Conservation (phyloP, 30 jellyfish, hydroid and myxozoan species). For the Pelagia noctiluca region DNA sequence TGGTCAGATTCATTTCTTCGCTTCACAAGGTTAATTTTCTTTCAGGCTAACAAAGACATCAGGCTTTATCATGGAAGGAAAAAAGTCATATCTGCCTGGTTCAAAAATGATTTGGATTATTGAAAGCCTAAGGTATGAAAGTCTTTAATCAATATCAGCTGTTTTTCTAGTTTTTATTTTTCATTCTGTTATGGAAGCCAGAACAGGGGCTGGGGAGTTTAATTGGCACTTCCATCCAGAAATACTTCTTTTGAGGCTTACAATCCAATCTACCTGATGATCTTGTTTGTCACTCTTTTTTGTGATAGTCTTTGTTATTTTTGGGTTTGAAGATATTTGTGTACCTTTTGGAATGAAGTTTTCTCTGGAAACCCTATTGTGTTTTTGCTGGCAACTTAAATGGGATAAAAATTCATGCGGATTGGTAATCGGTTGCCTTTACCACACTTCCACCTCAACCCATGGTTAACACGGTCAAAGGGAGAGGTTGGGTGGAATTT, state of each 20-base stretch:
- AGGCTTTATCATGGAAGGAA: constrained; percentile 67
- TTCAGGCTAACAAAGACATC: constrained; percentile 35
- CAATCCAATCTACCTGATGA: neutral
- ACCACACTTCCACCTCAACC: too few relatives aligned
- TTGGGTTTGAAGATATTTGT: too few relatives aligned
- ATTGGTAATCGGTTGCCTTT: too few relatives aligned
- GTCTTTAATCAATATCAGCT: neutral
- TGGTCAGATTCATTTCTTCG: neutral
- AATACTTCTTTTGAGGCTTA: neutral
- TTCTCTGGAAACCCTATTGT: too few relatives aligned
- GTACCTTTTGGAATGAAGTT: too few relatives aligned
- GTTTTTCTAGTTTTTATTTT: neutral
- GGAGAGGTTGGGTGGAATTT: too few relatives aligned
- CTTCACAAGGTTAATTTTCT: neutral
- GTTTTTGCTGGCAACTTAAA: too few relatives aligned
- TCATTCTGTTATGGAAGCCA: neutral
- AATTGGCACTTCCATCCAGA: too few relatives aligned
- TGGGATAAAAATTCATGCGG: too few relatives aligned
- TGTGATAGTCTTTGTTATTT: neutral
- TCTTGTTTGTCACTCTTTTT: neutral
- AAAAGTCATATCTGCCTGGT: constrained; percentile 20
- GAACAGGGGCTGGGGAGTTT: too few relatives aligned
- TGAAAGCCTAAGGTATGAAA: constrained; percentile 80
- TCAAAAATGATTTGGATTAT: constrained; percentile 74
- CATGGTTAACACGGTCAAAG: too few relatives aligned